phyloP scores from a whole-genome alignment of 2,888 invertebrate genomes.

The Dicyrtoma fusca region DNA sequence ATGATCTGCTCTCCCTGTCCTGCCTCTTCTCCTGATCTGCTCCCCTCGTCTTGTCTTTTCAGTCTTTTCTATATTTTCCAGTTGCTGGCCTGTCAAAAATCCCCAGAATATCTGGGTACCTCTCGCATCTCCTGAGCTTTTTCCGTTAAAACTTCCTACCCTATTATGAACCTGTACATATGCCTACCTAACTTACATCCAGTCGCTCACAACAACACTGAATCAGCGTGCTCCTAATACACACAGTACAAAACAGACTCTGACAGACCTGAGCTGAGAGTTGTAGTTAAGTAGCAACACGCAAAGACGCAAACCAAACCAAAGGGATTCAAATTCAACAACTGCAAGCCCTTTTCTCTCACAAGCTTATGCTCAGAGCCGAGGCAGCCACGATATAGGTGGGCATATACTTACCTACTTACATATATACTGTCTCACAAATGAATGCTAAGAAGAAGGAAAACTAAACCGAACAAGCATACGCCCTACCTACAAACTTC shows the following conservation, averaged over 20 bases:
- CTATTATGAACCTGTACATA: no score
- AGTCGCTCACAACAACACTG: background rate
- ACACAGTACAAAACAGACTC: slow-evolving; percentile 4
- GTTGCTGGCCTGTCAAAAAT: slow-evolving; percentile 31
- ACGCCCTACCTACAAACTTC: background rate
- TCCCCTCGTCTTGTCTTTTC: slow-evolving; percentile 12
- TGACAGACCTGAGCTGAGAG: background rate
- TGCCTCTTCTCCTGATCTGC: background rate
- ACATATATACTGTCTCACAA: no score
- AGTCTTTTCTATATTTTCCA: background rate
- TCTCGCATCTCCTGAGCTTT: slow-evolving; percentile 15
- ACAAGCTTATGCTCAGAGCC: no score
- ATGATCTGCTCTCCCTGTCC: no score
- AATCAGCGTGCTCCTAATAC: no score
- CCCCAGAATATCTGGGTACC: background rate
- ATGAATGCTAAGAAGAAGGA: background rate
- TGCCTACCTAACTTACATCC: no score
- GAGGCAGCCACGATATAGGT: no score
- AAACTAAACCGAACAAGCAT: slow-evolving; percentile 8
- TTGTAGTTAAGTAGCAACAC: background rate
- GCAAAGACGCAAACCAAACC: background rate
- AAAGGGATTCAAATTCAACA: no score
- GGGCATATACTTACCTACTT: no score
- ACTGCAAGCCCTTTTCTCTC: no score
- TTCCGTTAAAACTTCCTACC: slow-evolving; percentile 30